Evolutionary conservation across 2,797 vertebrate genomes (phyloP), one percentile per base, ranked within the genome.

Genomic region (Ptychadena robeensis): DNA sequence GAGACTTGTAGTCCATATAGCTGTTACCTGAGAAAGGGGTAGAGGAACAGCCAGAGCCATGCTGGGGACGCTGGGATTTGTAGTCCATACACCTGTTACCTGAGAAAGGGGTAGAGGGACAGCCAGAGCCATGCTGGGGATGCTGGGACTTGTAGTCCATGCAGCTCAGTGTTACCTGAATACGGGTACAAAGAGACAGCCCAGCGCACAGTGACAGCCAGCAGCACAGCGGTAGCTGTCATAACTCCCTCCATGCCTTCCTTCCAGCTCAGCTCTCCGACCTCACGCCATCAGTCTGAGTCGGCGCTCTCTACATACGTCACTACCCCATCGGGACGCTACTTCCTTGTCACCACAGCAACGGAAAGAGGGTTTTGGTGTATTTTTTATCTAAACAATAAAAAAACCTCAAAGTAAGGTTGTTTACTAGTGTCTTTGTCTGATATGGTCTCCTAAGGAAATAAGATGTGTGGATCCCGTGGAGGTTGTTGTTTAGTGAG

Each of bases 141-240:
- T 27, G 18, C 38, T 28, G 57, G 34, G 14, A 28, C 7, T 44
- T 73, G 53, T 73, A 22, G 30, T 11, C 31, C 27, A 38, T 10
- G 11, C 37, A 38, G 37, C 37, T 38, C 37, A 40, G 25, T n/a
- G 12, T 89, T 87, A 99, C 97, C 97, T 93, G 97, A 99, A 79
- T 99, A 99, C 27, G 96, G 93, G 83, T 95, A 94, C n/a, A 99
- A 92, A 9, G 98, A 98, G 12, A 99, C 95, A 1, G 95, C 87
- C 97, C 98, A 99, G 88, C 97, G 96, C 82, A 94, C 93, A 11
- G 89, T 93, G 12, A 98, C 90, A 2, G 92, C 94, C 7, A 97
- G 83, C 40, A 98, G 87, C 84, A 96, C 93, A 37, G 89, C 87
- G 0, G 96, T 0, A 0, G 92, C 91, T 82, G 96, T 91, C 71